A percentile compares a stretch with the other conserved stretches of the same genome.
phyloP scores from a whole-genome alignment of 2,888 invertebrate species.

The Harmothoe impar region DNA sequence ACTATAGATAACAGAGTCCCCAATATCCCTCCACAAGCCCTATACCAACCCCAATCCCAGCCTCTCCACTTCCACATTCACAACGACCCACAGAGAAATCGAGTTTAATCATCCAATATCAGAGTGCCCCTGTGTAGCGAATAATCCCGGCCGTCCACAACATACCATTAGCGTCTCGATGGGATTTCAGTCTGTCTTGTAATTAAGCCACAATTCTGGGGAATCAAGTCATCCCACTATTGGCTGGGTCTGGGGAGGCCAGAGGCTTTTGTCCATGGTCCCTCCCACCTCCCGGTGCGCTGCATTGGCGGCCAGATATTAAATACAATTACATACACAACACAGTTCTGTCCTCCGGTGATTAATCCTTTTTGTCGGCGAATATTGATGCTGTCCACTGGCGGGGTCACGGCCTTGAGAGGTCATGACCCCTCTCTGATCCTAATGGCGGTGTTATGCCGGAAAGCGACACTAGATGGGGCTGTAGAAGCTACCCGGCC shows the following conservation, averaged over 20 bases:
- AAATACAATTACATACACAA: slow-evolving; percentile 44
- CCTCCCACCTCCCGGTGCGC: neutral
- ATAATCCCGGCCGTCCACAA: slow-evolving; percentile 8
- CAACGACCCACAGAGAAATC: neutral
- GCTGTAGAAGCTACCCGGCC: neutral
- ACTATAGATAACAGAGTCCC: too few species aligned
- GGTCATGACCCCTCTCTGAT: slow-evolving; percentile 61
- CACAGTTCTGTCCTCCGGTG: slow-evolving; percentile 26
- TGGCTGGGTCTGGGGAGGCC: neutral
- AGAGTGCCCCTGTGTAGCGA: slow-evolving; percentile 1
- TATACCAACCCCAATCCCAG: neutral
- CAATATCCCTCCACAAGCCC: too few species aligned
- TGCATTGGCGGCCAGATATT: slow-evolving; percentile 30
- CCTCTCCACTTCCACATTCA: neutral
- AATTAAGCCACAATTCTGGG: slow-evolving; percentile 21
- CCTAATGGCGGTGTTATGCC: slow-evolving; percentile 59
- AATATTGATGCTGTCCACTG: slow-evolving; percentile 53
- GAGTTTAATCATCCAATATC: slow-evolving; percentile 57
- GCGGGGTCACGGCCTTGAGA: slow-evolving; percentile 15
- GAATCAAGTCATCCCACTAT: neutral
- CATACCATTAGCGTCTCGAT: slow-evolving; percentile 21
- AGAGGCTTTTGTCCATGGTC: neutral
- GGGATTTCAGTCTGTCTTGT: slow-evolving; percentile 29
- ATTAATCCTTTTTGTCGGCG: slow-evolving; percentile 57
- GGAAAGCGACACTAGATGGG: slow-evolving; percentile 54